A percentile compares a stretch with the other conserved stretches of the same genome.
These are phyloP conservation scores for Poecilobothrus nobilitatus DNA, from an alignment of 2,888 invertebrate species.

Conservation along the genomic window DNA sequence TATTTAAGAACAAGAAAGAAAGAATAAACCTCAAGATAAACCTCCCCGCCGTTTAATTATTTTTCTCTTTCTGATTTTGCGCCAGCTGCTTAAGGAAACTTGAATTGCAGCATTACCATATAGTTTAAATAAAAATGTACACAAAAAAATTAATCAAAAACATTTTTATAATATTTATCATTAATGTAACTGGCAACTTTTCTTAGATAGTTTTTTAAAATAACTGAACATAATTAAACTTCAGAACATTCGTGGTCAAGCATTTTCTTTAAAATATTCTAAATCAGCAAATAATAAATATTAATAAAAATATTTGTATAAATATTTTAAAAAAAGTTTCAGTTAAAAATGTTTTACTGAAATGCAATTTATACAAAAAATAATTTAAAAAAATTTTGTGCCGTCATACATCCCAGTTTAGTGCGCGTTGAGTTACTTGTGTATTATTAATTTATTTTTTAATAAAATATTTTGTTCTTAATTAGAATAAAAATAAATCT, in stretches of 20 bases:
- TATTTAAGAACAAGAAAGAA: not conserved
- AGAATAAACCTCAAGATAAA: not conserved
- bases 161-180: not conserved
- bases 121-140: not conserved
- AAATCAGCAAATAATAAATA: not conserved
- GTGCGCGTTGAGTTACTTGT: conserved; percentile 1
- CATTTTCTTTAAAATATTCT: not conserved
- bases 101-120: not conserved
- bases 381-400: not conserved
- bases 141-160: too few relatives aligned
- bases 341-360: not conserved
- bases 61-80: not conserved
- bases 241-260: not conserved
- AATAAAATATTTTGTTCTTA: not conserved
- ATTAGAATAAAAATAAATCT: not conserved
- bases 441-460: not conserved
- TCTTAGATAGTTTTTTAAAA: not conserved
- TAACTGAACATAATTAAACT: not conserved
- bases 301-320: not conserved
- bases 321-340: not conserved
- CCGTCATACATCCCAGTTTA: conserved; percentile 1
- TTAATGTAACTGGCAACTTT: not conserved
- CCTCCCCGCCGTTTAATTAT: not conserved
- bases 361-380: not conserved
- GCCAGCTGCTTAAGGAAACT: not conserved